Evolutionary conservation across 1,140 invertebrate genomes (phyloP), one percentile per base, ranked within the genome.

Genomic region (Drosophila sproati): DNA sequence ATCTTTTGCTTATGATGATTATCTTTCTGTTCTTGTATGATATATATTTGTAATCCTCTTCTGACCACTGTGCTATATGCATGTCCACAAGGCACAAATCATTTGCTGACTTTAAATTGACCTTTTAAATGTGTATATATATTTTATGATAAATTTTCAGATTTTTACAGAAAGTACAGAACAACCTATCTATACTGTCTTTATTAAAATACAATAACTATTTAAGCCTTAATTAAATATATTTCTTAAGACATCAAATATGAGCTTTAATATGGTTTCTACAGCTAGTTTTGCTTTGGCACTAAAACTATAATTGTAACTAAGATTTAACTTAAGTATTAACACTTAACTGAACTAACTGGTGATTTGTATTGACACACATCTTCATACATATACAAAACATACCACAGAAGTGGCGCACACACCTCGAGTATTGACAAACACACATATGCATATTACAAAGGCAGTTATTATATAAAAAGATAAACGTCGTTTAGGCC

Each of bases 381-480:
- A 34, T 12, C 10, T n/a, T 48, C 32, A 37, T 29, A 47, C 7
- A 56, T 32, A 45, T 20, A 28, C 6, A 31, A 28, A 3, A 37
- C 8, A 8, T 50, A 20, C 12, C n/a, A 50, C 47, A 60, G 20
- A 20, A 20, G 20, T 20, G 20, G 20, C 41, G 57, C 57, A 35
- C 20, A 48, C 41, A 32, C 28, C 35, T 63, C 37, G 6, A 28
- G 5, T 29, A 59, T 48, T 41, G 39, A 59, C 39, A 67, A 12
- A 47, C 43, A 20, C 39, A 45, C 4, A 54, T 20, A 70, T 55
- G 20, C 8, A 37, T 34, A 32, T 59, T 29, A 34, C 62, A 80
- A 64, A 76, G 62, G 64, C 81, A 85, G 81, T 73, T 83, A 80
- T 83, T 83, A 85, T 67, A 67, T 77, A 41, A 45, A 54, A 78